Evolutionary conservation across 2,797 vertebrate species (phyloP).

Genomic region (Poliocrania exsul): DNA sequence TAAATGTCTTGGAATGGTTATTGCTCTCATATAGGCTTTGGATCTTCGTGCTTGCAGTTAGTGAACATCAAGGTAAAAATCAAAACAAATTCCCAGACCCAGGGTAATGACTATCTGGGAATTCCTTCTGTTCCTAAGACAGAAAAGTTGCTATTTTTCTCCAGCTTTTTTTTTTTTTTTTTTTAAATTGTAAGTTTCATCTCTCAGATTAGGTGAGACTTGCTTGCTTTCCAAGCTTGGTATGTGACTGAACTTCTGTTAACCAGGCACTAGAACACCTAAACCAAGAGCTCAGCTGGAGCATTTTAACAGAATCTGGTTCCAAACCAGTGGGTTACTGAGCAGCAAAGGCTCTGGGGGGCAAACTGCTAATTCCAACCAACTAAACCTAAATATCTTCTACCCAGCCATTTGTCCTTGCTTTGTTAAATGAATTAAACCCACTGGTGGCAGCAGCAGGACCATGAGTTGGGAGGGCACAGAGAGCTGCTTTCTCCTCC

Average conservation of each 20-base stretch:
- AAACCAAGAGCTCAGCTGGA: background rate
- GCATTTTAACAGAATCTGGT: background rate
- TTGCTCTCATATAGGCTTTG: slow-evolving; percentile 69
- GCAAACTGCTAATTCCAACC: background rate
- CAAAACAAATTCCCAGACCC: slow-evolving; percentile 38
- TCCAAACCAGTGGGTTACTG: background rate
- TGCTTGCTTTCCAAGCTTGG: background rate
- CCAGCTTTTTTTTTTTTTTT: background rate
- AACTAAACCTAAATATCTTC: background rate
- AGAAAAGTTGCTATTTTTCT: background rate
- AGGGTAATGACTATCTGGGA: background rate
- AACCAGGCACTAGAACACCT: background rate
- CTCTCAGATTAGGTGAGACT: background rate
- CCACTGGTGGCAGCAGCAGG: background rate
- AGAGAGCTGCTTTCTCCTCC: background rate
- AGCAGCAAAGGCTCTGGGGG: background rate
- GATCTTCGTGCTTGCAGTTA: slow-evolving; percentile 41
- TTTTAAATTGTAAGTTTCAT: background rate
- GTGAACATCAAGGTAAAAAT: slow-evolving; percentile 60
- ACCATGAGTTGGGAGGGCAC: accelerated
- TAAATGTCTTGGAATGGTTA: slow-evolving; percentile 75
- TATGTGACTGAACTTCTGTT: background rate
- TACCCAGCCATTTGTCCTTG: background rate
- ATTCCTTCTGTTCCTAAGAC: background rate
- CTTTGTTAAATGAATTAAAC: background rate